Percentiles rank a stretch among this genome's conserved stretches.
Conservation (phyloP, 1,140 invertebrate species). For the Tribolium castaneum region DNA sequence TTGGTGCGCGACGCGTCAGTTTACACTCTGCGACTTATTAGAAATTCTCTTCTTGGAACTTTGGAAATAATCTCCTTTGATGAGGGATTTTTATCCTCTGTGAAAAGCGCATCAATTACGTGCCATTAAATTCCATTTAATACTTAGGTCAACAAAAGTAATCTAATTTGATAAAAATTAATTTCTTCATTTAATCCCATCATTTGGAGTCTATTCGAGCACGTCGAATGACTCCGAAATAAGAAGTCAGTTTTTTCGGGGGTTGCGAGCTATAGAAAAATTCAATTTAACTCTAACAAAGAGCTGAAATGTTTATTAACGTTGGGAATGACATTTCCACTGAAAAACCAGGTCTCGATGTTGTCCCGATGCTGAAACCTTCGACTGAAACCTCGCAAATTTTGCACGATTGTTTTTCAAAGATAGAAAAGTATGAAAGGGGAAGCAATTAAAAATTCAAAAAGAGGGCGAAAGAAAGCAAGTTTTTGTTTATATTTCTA, state of each 20-base stretch:
- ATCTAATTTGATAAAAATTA: background rate
- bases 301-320: constrained; percentile 16
- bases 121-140: constrained; percentile 20
- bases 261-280: constrained; percentile 1
- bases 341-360: background rate
- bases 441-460: background rate
- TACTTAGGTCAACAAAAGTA: constrained; percentile 5
- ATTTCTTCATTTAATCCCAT: background rate
- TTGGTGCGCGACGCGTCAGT: background rate
- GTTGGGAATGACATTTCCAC: constrained; percentile 3
- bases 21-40: background rate
- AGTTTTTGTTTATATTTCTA: background rate
- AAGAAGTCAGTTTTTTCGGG: background rate
- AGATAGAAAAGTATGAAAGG: background rate
- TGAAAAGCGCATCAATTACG: constrained; percentile 19
- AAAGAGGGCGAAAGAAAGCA: background rate
- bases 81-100: background rate
- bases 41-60: background rate
- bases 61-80: constrained; percentile 14
- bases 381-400: background rate
- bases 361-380: background rate
- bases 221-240: background rate
- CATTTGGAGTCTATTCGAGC: background rate
- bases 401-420: background rate
- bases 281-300: constrained; percentile 14